A percentile compares a stretch with the other conserved stretches of the same genome.
phyloP scores from a whole-genome alignment of 2,888 invertebrate genomes.

The Troilus luridus region DNA sequence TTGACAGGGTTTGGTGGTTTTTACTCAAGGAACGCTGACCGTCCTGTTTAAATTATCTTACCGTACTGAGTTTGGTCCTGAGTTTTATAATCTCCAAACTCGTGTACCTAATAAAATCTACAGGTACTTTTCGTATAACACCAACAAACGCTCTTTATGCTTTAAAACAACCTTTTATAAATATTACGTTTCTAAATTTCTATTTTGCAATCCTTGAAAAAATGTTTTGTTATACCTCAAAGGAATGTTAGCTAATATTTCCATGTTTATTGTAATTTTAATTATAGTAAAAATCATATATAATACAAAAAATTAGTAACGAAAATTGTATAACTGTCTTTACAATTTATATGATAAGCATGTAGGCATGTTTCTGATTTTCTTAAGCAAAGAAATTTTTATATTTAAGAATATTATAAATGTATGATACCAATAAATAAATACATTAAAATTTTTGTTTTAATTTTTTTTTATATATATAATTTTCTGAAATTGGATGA shows the following conservation, averaged over 20 bases:
- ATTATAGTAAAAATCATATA: neutral
- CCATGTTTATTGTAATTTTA: neutral
- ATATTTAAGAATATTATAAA: slow-evolving; percentile 42
- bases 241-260: neutral
- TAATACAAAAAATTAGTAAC: neutral
- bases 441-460: slow-evolving; percentile 24
- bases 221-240: neutral
- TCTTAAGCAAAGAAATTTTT: slow-evolving; percentile 27
- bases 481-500: neutral
- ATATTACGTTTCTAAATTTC: neutral
- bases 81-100: neutral
- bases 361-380: slow-evolving; percentile 21
- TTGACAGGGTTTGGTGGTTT: neutral
- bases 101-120: neutral
- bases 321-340: slow-evolving; percentile 20
- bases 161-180: neutral
- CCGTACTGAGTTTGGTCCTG: neutral
- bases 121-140: neutral
- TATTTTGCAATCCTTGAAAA: slow-evolving; percentile 13
- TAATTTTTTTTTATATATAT: neutral
- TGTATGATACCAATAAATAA: slow-evolving; percentile 11
- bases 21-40: slow-evolving; percentile 1
- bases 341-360: neutral
- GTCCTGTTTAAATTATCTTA: neutral
- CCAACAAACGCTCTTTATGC: slow-evolving; percentile 6